Conservation (phyloP, 2,888 invertebrate genomes). For the Sphecodes monilicornis region DNA sequence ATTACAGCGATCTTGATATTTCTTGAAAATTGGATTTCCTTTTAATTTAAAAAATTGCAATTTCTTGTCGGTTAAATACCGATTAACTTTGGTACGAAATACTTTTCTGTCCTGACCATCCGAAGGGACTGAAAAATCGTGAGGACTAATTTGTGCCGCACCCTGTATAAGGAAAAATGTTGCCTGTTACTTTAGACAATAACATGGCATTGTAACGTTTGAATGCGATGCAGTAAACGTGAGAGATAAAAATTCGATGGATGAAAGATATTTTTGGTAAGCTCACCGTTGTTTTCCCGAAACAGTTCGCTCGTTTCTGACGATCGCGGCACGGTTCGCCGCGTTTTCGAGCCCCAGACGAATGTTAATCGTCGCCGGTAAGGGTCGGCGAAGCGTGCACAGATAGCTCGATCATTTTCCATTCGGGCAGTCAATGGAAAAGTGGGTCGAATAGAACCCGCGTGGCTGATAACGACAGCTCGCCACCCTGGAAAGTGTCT, state of each 20-base stretch:
- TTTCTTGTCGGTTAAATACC: no score
- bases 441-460: conserved; percentile 44
- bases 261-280: not conserved
- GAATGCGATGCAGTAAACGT: not conserved
- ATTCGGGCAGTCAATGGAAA: conserved; percentile 39
- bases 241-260: not conserved
- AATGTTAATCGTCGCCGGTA: not conserved
- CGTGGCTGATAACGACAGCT: conserved; percentile 11
- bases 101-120: no score
- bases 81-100: no score
- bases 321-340: not conserved
- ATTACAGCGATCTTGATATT: no score
- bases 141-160: no score
- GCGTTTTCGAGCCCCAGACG: not conserved
- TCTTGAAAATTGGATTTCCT: no score
- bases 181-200: not conserved
- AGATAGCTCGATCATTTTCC: conserved; percentile 56
- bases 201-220: not conserved
- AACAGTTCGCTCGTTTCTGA: not conserved
- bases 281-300: not conserved
- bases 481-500: conserved; percentile 35
- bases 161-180: no score
- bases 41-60: no score
- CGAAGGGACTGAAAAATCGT: no score
- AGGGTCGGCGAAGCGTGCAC: conserved; percentile 25